A percentile compares a stretch with the other conserved stretches of the same genome.
These are phyloP conservation scores for Characodon lateralis DNA, from an alignment of 2,797 vertebrate species.

Conservation along the genomic window DNA sequence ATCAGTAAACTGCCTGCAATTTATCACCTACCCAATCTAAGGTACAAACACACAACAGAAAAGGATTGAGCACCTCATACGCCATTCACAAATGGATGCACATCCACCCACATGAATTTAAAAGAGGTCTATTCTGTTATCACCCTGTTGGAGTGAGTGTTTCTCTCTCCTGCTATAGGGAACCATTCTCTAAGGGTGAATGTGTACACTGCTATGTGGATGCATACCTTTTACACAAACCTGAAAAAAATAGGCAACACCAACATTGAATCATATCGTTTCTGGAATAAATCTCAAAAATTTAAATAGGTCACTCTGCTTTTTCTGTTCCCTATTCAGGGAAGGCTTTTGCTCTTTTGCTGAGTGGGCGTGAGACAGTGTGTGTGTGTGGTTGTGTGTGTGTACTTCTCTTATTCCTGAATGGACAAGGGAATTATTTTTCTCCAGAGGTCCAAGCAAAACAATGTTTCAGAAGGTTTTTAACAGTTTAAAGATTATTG, in stretches of 20 bases:
- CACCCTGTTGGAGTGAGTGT: background rate
- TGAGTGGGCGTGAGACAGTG: constrained; percentile 34
- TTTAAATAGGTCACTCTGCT: constrained; percentile 36
- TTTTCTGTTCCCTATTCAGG: constrained; percentile 23
- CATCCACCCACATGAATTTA: constrained; percentile 16
- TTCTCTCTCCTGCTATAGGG: background rate
- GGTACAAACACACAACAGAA: background rate
- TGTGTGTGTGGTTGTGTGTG: constrained; percentile 5
- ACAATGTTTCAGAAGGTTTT: constrained; percentile 9
- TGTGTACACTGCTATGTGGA: background rate
- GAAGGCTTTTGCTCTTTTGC: constrained; percentile 55
- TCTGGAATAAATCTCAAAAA: constrained; percentile 23
- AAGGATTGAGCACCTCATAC: constrained; percentile 8
- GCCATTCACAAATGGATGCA: constrained; percentile 16
- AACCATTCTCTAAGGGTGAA: background rate
- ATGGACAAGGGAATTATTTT: constrained; percentile 13
- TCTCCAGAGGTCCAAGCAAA: constrained; percentile 33
- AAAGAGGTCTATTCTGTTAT: constrained; percentile 6
- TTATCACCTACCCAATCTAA: constrained; percentile 15
- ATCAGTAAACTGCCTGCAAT: background rate
- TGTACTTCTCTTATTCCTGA: constrained; percentile 20
- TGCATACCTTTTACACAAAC: constrained; percentile 3
- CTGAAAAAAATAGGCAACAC: background rate
- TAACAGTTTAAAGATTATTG: constrained; percentile 10
- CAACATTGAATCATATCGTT: background rate